Base-by-base conservation (phyloP, 2,797 vertebrate species). In the Hapalemur alaotrensis region DNA sequence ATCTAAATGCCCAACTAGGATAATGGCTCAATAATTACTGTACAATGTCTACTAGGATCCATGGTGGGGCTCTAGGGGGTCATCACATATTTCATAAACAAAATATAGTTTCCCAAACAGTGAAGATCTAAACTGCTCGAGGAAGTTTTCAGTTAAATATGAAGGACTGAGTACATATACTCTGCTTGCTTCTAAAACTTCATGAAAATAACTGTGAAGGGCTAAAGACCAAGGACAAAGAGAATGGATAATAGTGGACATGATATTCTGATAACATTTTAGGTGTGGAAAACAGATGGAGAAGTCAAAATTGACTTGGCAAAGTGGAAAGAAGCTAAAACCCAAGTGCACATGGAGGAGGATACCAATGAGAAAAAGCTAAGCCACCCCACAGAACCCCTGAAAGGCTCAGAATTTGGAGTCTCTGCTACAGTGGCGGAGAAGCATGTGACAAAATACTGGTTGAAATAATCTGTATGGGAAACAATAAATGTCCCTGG, bases 241-340 rank as follows among this genome's bases (percentile, higher is more conserved):
- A 63, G 54, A 89, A 81, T 43, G 46, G 25, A 63, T 38, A 50
- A 48, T 9, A 78, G 69, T 57, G 46, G 32, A 93, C 50, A 38
- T 67, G 14, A 80, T 76, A n/a, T 43, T 59, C 63, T 3, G 1
- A 84, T 63, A 65, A 89, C 88, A 70, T 32, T 65, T 92, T 61
- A 38, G 15, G n/a, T 78, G 69, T 46, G 1, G 20, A 54, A 92
- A 95, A 82, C 76, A 91, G 35, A 82, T 14, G 38, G 46, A 86
- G 23, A 72, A 72, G 54, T 83, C 63, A 95, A 93, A 96, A 85
- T 3, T 46, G 54, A 93, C 48, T 57, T 86, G 61, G 70, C 80
- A 67, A 46, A 50, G 9, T 18, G 43, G n/a, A 90, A 95, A 76
- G 38, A 92, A 94, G 76, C 72, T 84, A 92, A 93, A 73, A 83